A percentile compares a stretch with the other conserved stretches of the same genome.
Conservation (phyloP, 2,888 invertebrate species). For the Caenorhabditis becei region DNA sequence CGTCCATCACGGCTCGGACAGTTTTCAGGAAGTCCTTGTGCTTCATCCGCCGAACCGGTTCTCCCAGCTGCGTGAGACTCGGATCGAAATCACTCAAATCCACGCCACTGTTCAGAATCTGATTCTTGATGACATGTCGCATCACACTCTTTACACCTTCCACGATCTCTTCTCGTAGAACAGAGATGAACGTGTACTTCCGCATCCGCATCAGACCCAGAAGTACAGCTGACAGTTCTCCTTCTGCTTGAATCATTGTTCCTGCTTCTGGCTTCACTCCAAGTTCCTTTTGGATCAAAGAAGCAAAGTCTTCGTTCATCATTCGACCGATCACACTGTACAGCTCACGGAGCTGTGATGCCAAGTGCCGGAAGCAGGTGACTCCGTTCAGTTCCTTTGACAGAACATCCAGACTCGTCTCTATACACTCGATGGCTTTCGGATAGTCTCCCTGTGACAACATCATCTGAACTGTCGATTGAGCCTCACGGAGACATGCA, state of each 20-base stretch:
- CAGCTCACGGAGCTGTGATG: slow-evolving; percentile 96
- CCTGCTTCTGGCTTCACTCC: slow-evolving; percentile 84
- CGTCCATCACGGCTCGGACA: slow-evolving; percentile 86
- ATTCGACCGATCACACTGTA: slow-evolving; percentile 96
- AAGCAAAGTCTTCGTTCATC: slow-evolving; percentile 94
- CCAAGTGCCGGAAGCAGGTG: slow-evolving; percentile 94
- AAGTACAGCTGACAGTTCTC: slow-evolving; percentile 91
- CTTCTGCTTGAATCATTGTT: slow-evolving; percentile 83
- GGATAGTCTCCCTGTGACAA: slow-evolving; percentile 97
- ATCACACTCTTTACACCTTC: slow-evolving; percentile 78
- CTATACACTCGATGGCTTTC: slow-evolving; percentile 92
- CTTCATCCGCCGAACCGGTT: slow-evolving; percentile 86
- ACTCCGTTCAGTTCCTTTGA: slow-evolving; percentile 92
- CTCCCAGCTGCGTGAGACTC: slow-evolving; percentile 83
- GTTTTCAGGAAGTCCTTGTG: slow-evolving; percentile 87
- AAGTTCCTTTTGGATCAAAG: slow-evolving; percentile 92
- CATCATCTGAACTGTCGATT: slow-evolving; percentile 95
- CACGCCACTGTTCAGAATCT: slow-evolving; percentile 73
- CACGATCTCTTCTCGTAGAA: slow-evolving; percentile 87
- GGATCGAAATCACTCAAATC: slow-evolving; percentile 75
- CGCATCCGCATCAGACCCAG: slow-evolving; percentile 92
- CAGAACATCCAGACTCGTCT: slow-evolving; percentile 91
- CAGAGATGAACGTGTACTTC: slow-evolving; percentile 90
- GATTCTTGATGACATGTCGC: slow-evolving; percentile 72
- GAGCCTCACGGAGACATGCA: slow-evolving; percentile 87